These are phyloP conservation scores for Onychostruthus taczanowskii DNA, from an alignment of 2,113 vertebrate species.

Conservation along the genomic window DNA sequence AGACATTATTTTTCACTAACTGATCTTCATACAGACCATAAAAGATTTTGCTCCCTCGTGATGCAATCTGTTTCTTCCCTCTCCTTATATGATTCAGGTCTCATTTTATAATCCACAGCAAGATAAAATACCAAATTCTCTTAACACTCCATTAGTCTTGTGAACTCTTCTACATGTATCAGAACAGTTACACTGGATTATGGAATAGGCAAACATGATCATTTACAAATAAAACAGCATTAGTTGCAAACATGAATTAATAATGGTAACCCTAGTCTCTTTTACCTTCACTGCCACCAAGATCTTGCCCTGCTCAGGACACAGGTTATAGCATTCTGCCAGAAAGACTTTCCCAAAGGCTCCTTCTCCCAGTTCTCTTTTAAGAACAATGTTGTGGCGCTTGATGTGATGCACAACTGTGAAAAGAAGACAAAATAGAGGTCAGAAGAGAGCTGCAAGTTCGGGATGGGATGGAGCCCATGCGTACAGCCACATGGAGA, in stretches of 20 bases:
- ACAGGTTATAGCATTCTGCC: conserved; percentile 96
- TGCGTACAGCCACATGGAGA: not conserved
- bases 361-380: conserved; percentile 96
- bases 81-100: not conserved
- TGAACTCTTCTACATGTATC: not conserved
- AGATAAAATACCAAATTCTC: not conserved
- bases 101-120: not conserved
- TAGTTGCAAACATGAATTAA: not conserved
- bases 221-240: conserved; percentile 21
- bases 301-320: conserved; percentile 93
- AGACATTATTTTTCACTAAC: conserved; percentile 57
- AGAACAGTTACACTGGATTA: not conserved
- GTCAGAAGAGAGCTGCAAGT: not conserved
- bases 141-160: not conserved
- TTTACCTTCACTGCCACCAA: conserved; percentile 98
- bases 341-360: conserved; percentile 98
- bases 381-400: conserved; percentile 96
- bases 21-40: conserved; percentile 56
- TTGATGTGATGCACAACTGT: conserved; percentile 99
- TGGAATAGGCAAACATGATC: not conserved
- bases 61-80: not conserved
- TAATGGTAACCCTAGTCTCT: conserved; percentile 1
- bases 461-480: not conserved
- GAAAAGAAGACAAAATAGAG: conserved; percentile 57
- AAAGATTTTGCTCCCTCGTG: not conserved